Evolutionary conservation across 2,888 invertebrate genomes (phyloP), one percentile per base, ranked within the genome.

Genomic region (Crepidodera aurea): DNA sequence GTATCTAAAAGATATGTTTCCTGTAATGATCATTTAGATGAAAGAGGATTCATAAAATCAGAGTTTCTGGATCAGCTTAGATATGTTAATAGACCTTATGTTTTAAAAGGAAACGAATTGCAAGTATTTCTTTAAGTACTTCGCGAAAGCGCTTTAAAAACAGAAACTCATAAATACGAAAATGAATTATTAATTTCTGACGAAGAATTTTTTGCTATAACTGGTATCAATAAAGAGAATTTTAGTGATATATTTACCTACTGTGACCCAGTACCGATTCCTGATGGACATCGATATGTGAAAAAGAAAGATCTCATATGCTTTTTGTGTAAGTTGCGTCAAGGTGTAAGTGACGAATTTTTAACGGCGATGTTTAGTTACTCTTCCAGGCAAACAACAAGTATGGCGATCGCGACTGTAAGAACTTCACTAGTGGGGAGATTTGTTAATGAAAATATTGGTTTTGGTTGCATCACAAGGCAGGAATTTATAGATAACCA

Each of bases 401-500:
- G 59, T 51, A 7, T 51, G 12, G 18, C 51, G 1, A 53, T 60
- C 7, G 18, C 32, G 13, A 29, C 34, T 32, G 53, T 60, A 0
- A 48, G 18, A 6, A 2, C 13, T n/a, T 40, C 32, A 10, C 25
- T 53, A 10, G 8, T 39, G 12, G 16, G 13, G 16, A 29, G 53
- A 32, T 60, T 60, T 44, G 54, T 54, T 19, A 39, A 12, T 0
- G n/a, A 22, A 5, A 60, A 60, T 46, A 60, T 60, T 29, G 39
- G 60, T 10, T 13, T 44, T 54, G 53, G 22, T 25, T 18, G 39
- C 8, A 60, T 60, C 40, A 44, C n/a, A 8, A 53, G 60, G 22
- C n/a, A 60, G 15, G 34, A 53, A 13, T 60, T 34, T 15, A 53
- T 46, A 16, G 8, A 42, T 13, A 6, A 15, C 1, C 53, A 60